phyloP scores from a whole-genome alignment of 2,797 vertebrate species.

The Pipistrellus nathusii region DNA sequence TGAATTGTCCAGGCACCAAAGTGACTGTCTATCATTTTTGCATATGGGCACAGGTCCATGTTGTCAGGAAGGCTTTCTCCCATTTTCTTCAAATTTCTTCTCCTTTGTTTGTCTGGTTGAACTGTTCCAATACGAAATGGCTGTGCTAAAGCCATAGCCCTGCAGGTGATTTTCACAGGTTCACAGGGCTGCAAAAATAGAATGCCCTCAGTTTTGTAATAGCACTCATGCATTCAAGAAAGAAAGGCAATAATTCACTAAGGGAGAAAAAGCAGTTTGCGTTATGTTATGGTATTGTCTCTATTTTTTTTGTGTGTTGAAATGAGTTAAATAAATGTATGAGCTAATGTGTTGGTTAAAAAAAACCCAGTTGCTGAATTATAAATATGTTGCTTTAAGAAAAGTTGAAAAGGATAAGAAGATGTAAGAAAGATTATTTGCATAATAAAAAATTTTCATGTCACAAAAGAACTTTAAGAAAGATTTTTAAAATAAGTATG shows the following conservation, averaged over 20 bases:
- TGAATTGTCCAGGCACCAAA: background rate
- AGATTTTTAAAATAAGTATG: background rate
- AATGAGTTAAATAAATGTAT: background rate
- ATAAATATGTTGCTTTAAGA: conserved; percentile 21
- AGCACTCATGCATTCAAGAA: background rate
- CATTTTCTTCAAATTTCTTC: background rate
- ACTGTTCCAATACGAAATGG: background rate
- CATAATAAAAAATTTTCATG: conserved; percentile 45
- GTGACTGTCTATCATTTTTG: background rate
- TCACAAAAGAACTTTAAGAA: background rate
- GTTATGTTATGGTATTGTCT: background rate
- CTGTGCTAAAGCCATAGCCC: background rate
- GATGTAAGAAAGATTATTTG: background rate
- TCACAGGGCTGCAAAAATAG: background rate
- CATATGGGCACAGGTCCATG: background rate
- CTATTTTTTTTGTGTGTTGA: background rate
- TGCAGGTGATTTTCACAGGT: conserved; percentile 23
- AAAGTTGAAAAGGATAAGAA: background rate
- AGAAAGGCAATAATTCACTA: background rate
- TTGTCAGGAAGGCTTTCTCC: background rate
- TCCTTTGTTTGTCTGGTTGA: background rate
- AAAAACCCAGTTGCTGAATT: background rate
- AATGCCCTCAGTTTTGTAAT: background rate
- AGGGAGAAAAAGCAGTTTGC: background rate
- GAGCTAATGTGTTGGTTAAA: background rate